Percentiles rank a stretch among this genome's conserved stretches.
Conservation (phyloP, 2,797 vertebrate genomes). For the Buceros bicornis region DNA sequence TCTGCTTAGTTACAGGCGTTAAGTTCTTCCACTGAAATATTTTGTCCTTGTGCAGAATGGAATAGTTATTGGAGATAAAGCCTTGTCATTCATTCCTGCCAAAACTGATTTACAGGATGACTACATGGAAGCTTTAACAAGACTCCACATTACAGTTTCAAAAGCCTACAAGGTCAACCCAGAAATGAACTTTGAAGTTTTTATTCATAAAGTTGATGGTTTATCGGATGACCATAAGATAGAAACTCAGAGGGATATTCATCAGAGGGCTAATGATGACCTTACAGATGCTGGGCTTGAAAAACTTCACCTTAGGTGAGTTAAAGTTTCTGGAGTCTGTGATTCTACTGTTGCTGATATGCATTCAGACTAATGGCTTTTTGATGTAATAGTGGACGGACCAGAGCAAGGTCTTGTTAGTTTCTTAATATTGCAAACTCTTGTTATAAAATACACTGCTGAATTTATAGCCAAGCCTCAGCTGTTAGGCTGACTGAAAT, state of each 20-base stretch:
- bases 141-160: conserved; percentile 97
- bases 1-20: background rate
- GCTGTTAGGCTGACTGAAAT: background rate
- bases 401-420: background rate
- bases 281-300: conserved; percentile 97
- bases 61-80: background rate
- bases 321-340: background rate
- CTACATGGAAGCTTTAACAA: conserved; percentile 96
- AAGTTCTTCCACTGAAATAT: background rate
- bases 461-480: background rate
- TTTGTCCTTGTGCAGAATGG: background rate
- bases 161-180: conserved; percentile 98
- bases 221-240: conserved; percentile 99
- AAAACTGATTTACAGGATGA: conserved; percentile 89
- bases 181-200: conserved; percentile 99
- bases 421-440: background rate
- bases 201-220: conserved; percentile 99
- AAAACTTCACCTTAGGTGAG: conserved; percentile 97
- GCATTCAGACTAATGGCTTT: background rate
- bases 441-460: background rate
- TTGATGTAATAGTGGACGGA: background rate
- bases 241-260: conserved; percentile 98
- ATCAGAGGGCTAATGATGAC: conserved; percentile 98
- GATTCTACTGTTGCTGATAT: background rate
- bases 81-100: conserved; percentile 28